These are phyloP conservation scores for Chamaea fasciata DNA, from an alignment of 2,113 vertebrate species.

Conservation along the genomic window DNA sequence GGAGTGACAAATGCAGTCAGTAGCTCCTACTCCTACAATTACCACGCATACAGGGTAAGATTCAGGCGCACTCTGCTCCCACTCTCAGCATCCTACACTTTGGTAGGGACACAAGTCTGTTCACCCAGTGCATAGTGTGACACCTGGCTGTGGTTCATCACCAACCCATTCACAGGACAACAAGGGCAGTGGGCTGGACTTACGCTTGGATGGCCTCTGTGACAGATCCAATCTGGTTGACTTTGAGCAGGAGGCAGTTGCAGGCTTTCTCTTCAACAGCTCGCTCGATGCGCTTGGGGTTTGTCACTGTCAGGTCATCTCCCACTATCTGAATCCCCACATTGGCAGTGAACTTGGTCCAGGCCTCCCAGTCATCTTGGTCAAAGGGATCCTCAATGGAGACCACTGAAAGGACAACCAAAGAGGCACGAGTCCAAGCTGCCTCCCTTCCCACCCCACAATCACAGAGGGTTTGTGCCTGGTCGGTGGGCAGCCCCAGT, in stretches of 20 bases:
- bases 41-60: background rate
- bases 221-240: constrained; percentile 92
- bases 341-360: constrained; percentile 87
- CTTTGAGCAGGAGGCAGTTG: constrained; percentile 91
- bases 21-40: background rate
- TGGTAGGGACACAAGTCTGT: background rate
- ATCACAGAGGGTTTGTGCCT: background rate
- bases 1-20: background rate
- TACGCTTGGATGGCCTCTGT: constrained; percentile 92
- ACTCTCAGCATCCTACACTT: background rate
- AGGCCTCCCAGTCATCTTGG: constrained; percentile 92
- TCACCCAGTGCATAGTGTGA: rapidly evolving
- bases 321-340: constrained; percentile 91
- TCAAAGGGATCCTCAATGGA: constrained; percentile 94
- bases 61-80: background rate
- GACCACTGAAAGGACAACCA: constrained; percentile 75
- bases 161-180: background rate
- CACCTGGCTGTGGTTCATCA: background rate
- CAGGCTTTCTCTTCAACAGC: constrained; percentile 90
- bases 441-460: background rate
- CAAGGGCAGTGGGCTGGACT: constrained; percentile 43
- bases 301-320: constrained; percentile 90
- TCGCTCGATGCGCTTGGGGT: constrained; percentile 86
- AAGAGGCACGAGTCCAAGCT: background rate
- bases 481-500: background rate